These are phyloP conservation scores for Trematomus bernacchii DNA, from an alignment of 2,797 vertebrate species.

Conservation along the genomic window DNA sequence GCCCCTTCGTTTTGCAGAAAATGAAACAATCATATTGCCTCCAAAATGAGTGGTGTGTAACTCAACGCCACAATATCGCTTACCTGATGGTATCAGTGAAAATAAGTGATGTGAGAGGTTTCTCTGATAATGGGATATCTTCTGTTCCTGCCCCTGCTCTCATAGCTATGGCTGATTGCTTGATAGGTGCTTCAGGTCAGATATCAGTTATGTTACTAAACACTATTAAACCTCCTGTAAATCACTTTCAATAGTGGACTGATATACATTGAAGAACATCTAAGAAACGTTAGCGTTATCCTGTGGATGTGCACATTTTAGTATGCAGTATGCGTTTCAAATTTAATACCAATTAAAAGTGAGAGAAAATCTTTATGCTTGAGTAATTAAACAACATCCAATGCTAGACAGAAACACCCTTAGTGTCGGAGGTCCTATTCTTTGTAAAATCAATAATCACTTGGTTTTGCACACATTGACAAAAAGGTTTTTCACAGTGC, in stretches of 20 bases:
- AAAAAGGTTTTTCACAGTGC: neutral
- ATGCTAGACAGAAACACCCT: neutral
- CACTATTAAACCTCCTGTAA: neutral
- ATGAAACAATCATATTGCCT: neutral
- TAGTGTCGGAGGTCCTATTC: neutral
- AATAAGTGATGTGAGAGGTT: neutral
- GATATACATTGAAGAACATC: neutral
- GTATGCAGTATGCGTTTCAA: neutral
- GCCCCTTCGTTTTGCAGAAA: neutral
- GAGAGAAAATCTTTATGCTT: neutral
- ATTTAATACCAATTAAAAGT: neutral
- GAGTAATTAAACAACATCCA: slow-evolving; percentile 2
- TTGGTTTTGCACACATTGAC: neutral
- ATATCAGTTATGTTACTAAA: neutral
- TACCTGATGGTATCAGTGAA: neutral
- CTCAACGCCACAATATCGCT: neutral
- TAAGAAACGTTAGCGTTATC: neutral
- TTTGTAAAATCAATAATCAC: neutral
- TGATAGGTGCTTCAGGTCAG: neutral
- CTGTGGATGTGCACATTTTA: neutral
- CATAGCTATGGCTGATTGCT: neutral
- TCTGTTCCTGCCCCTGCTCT: neutral
- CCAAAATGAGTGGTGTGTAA: neutral
- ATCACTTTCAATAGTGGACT: neutral
- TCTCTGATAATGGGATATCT: neutral